Percentiles rank a stretch among this genome's conserved stretches.
phyloP scores from a whole-genome alignment of 64 coral and sea anemone genomes.

The Stylophora pistillata region DNA sequence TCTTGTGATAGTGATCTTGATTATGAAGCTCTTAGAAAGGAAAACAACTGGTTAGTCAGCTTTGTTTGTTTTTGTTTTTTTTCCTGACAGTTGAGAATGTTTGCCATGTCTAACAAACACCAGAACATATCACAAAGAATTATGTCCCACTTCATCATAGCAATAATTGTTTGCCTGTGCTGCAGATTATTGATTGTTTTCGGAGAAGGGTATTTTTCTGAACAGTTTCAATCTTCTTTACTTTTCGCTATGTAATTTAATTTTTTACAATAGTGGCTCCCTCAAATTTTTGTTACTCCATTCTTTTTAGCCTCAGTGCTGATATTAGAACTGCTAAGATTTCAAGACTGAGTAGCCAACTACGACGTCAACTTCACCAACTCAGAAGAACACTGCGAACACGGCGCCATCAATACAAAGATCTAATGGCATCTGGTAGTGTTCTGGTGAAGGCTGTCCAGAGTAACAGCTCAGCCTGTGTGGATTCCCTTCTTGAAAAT shows the following conservation, averaged over 20 bases:
- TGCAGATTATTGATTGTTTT: too few relatives aligned
- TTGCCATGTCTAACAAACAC: too few relatives aligned
- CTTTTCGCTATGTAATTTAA: too few relatives aligned
- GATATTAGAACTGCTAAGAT: conserved; percentile 88
- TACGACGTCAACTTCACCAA: conserved; percentile 83
- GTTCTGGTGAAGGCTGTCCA: conserved; percentile 83
- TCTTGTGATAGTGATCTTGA: conserved; percentile 52
- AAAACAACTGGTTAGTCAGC: conserved; percentile 52
- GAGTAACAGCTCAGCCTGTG: conserved; percentile 57
- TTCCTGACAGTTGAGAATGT: background rate
- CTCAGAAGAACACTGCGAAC: conserved; percentile 72
- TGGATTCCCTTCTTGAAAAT: conserved; percentile 56
- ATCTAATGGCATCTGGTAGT: conserved; percentile 59
- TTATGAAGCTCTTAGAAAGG: conserved; percentile 22
- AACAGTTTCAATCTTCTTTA: too few relatives aligned
- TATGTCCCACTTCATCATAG: too few relatives aligned
- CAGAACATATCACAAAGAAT: too few relatives aligned
- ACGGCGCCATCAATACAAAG: conserved; percentile 56
- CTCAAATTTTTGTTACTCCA: background rate
- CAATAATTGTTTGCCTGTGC: too few relatives aligned
- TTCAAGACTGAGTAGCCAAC: conserved; percentile 75
- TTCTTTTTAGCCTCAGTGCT: conserved; percentile 8
- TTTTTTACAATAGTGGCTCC: background rate
- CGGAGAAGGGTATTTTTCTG: too few relatives aligned
- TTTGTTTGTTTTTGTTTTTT: background rate